Conservation (phyloP, 2,113 vertebrate species). For the Lepus timidus region DNA sequence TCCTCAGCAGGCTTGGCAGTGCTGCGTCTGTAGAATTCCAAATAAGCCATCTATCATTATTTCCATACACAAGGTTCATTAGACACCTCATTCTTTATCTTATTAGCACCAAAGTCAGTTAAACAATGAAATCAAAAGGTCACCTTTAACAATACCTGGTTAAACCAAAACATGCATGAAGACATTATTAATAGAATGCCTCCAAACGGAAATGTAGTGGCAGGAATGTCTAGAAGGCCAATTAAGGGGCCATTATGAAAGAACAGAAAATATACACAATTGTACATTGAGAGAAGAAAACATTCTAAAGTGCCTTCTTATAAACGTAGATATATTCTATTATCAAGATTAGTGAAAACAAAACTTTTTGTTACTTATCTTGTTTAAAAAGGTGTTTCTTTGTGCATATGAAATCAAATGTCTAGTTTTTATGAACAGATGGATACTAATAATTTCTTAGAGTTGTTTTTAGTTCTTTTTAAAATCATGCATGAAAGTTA, state of each 20-base stretch:
- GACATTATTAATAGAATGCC: slow-evolving; percentile 52
- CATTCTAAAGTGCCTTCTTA: neutral
- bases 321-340: neutral
- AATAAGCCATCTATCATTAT: slow-evolving; percentile 88
- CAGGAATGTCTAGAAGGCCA: slow-evolving; percentile 28
- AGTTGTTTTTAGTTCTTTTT: slow-evolving; percentile 24
- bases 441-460: neutral
- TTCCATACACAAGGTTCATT: slow-evolving; percentile 86
- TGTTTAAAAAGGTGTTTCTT: neutral
- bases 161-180: slow-evolving; percentile 79
- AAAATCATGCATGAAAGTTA: neutral
- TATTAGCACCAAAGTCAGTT: slow-evolving; percentile 86
- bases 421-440: slow-evolving; percentile 13
- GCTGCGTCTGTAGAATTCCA: slow-evolving; percentile 86
- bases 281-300: neutral
- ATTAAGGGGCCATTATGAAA: neutral
- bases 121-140: slow-evolving; percentile 87
- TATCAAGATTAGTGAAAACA: neutral
- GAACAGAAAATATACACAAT: neutral
- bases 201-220: slow-evolving; percentile 60
- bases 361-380: neutral
- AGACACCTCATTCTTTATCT: slow-evolving; percentile 87
- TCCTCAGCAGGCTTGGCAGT: slow-evolving; percentile 78
- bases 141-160: slow-evolving; percentile 85
- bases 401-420: neutral